These are phyloP conservation scores for Hydrozoanthus gracilis DNA, from an alignment of 92 coral and sea anemone species.

Conservation along the genomic window DNA sequence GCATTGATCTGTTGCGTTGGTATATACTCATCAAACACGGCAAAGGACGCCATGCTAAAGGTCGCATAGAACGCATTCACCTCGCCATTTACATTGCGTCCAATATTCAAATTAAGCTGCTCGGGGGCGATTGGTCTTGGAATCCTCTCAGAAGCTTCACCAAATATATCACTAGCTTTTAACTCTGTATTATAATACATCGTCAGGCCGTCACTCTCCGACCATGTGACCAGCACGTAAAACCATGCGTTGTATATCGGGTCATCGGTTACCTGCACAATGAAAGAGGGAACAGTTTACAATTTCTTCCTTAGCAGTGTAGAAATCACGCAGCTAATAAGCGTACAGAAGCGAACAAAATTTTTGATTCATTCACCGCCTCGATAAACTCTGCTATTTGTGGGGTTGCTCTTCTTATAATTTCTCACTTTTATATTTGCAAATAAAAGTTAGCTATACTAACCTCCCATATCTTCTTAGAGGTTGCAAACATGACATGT, in stretches of 20 bases:
- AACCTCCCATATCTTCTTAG: conserved; percentile 88
- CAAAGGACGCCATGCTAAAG: conserved; percentile 84
- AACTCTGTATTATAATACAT: conserved; percentile 78
- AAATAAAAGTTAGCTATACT: neutral
- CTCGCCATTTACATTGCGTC: conserved; percentile 85
- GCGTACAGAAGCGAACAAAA: neutral
- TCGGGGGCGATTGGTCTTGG: conserved; percentile 65
- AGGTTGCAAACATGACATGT: conserved; percentile 74
- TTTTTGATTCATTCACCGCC: no score
- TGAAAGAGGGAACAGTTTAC: neutral
- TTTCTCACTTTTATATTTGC: neutral
- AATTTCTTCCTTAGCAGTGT: no score
- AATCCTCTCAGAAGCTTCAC: conserved; percentile 50
- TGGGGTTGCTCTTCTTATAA: no score
- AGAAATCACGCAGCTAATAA: neutral
- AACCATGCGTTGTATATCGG: conserved; percentile 70
- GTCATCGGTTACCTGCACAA: conserved; percentile 66
- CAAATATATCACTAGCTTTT: conserved; percentile 56
- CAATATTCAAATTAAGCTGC: conserved; percentile 82
- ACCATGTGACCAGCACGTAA: conserved; percentile 84
- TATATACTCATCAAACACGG: conserved; percentile 81
- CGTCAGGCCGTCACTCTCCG: conserved; percentile 79
- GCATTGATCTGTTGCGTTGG: conserved; percentile 64
- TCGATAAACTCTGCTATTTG: no score
- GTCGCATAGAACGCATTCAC: conserved; percentile 80